phyloP scores from a whole-genome alignment of 92 coral and sea anemone genomes.

The Parazoanthus atlanticus region DNA sequence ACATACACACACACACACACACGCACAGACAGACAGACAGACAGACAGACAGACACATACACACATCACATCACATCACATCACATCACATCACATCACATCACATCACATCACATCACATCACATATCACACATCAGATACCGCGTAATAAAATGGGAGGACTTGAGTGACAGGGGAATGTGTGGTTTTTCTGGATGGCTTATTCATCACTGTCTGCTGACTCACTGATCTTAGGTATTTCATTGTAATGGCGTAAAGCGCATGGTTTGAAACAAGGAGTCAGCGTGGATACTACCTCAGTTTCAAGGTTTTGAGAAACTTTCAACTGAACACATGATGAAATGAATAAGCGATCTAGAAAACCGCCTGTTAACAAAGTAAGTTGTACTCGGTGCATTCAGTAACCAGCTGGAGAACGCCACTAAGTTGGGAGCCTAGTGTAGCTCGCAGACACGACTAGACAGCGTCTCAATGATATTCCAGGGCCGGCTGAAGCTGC shows the following conservation, averaged over 20 bases:
- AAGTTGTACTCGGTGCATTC: neutral
- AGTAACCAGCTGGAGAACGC: neutral
- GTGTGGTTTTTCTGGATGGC: neutral
- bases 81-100: no score
- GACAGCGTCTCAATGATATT: neutral
- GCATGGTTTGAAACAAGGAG: neutral
- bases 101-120: no score
- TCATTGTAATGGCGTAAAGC: neutral
- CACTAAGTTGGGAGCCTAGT: neutral
- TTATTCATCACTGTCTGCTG: neutral
- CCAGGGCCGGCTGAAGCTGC: no score
- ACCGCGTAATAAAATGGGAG: no score
- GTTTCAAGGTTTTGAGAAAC: neutral
- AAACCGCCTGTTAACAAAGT: neutral
- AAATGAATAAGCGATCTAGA: constrained; percentile 2
- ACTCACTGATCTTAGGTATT: neutral
- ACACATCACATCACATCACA: no score
- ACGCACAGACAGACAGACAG: no score
- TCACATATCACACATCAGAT: no score
- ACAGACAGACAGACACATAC: no score
- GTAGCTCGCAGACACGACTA: neutral
- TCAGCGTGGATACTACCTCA: neutral
- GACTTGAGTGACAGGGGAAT: neutral
- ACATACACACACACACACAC: no score
- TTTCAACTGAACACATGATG: neutral